Evolutionary conservation across 92 coral and sea anemone genomes (phyloP), one percentile per base, ranked within the genome.

Genomic region (Parazoanthus swiftii): DNA sequence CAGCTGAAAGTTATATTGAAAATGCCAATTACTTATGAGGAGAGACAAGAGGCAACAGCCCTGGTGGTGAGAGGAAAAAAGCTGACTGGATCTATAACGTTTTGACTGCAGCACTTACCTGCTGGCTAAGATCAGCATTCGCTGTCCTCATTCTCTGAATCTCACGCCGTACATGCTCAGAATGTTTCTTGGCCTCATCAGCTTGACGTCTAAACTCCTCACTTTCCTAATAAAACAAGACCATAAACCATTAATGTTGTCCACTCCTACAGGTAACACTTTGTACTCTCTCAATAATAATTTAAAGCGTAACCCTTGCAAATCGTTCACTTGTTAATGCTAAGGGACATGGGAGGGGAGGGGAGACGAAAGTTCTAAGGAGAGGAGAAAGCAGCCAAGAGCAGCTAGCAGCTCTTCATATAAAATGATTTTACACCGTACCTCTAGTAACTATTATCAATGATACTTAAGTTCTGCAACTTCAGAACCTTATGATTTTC

Each of bases 81-180:
- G 42, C 25, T 63, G 70, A 18, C 25, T 20, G 7, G 70, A 63
- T 2, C 70, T 63, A 9, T 4, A 63, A 63, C 25, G 4, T 15
- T 44, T 51, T 36, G 54, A 48, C 23, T 11, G 4, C 65, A 68
- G n/a, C 13, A 7, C 89, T 36, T 86, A 97, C 99, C 98, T 97
- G 99, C 29, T 95, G 96, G 77, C 98, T 93, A 21, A 97, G 93
- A 78, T 97, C 99, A 50, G 95, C 95, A 70, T 89, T 89, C 36
- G 92, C 80, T 18, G 92, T 90, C 91, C 93, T 95, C 88, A 97
- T 80, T 86, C 99, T 90, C 56, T 91, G 92, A 89, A 95, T 94
- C 79, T 97, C 98, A 86, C 99, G 93, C 80, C 89, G 90, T 50
- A 95, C 85, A 83, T 93, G 99, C 73, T 90, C 91, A 77, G 93